A percentile compares a stretch with the other conserved stretches of the same genome.
Conservation (phyloP, 2,797 vertebrate genomes). For the Delichon dasypus region DNA sequence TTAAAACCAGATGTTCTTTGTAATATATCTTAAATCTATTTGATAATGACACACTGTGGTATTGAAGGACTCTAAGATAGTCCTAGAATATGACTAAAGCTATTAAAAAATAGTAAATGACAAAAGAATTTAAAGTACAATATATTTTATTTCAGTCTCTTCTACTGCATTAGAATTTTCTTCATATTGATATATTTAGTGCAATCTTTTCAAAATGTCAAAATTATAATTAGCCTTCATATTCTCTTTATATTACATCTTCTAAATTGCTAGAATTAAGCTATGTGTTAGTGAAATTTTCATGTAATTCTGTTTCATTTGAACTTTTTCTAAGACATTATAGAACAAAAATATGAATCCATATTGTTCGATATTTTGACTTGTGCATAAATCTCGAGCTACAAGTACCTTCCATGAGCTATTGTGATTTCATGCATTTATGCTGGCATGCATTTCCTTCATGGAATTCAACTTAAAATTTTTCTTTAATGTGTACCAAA, state of each 20-base stretch:
- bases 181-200: conserved; percentile 1
- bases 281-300: background rate
- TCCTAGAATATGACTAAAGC: background rate
- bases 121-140: background rate
- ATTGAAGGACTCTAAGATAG: background rate
- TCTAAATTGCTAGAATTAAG: background rate
- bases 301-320: background rate
- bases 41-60: background rate
- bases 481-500: background rate
- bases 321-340: background rate
- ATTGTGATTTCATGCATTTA: background rate
- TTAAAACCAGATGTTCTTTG: conserved; percentile 9
- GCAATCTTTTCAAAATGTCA: conserved; percentile 47
- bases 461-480: background rate
- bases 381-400: background rate
- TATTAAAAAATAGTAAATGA: conserved; percentile 28
- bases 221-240: conserved; percentile 17
- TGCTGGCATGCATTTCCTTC: background rate
- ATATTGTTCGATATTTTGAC: background rate
- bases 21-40: background rate
- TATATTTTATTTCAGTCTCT: background rate
- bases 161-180: background rate
- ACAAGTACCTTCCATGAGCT: background rate
- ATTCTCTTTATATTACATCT: background rate
- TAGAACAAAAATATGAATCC: background rate